Evolutionary conservation across 2,888 invertebrate genomes (phyloP), one percentile per base, ranked within the genome.

Genomic region (Chromoteleia sp.): DNA sequence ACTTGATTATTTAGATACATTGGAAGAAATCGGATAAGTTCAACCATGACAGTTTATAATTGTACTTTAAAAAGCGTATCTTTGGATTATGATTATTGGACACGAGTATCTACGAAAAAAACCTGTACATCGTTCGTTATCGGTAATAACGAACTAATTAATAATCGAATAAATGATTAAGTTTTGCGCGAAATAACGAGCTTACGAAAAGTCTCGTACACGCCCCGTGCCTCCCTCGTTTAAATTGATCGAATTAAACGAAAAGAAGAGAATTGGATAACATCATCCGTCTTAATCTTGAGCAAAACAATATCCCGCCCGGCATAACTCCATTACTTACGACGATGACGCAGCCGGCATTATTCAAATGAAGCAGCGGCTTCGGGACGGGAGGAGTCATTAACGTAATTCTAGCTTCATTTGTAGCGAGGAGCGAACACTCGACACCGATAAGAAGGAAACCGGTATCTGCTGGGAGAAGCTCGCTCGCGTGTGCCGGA

Each of bases 371-470:
- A 73, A 80, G 67, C 61, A 17, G 61, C 68, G 50, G 30, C 36
- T 48, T 15, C 19, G 58, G 41, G 43, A 65, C 56, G 56, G 56
- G 56, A 70, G 70, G 52, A 76, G 76, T 71, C 81, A 81, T 76
- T 73, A 71, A 76, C 71, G 76, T 73, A 73, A 81, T 74, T 67
- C 76, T 73, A 77, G 61, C 63, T 68, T 74, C 74, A 68, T 74
- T 80, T 74, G 79, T 71, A 58, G 58, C 67, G 52, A 65, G 15
- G 71, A 68, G 54, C 41, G 73, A 80, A 71, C 76, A 68, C 73
- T 71, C 73, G 61, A 68, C 76, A 77, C 68, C 81, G 81, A 76
- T 67, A 77, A 76, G 61, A 73, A 45, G 67, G 54, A 71, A 81
- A 81, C 81, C 76, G 76, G 81, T 81, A 81, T 61, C 68, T 63